Evolutionary conservation across 2,888 invertebrate genomes (phyloP).

Genomic region (Fragum whitleyi): DNA sequence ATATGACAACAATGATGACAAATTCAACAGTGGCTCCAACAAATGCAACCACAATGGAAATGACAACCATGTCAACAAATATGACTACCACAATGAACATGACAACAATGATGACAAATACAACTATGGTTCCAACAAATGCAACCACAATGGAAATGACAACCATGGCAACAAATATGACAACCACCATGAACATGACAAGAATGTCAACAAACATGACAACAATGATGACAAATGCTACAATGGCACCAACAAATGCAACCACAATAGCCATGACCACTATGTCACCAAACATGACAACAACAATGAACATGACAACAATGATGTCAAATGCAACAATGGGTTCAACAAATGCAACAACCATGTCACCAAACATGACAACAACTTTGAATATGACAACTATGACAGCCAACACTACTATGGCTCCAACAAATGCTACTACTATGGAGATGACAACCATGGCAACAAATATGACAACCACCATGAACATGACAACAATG

Average conservation of each 20-base stretch:
- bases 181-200: not conserved
- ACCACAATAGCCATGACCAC: not conserved
- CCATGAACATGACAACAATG: not conserved
- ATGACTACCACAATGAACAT: not conserved
- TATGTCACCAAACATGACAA: not conserved
- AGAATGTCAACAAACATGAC: not conserved
- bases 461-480: not conserved
- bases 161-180: not conserved
- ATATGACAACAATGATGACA: not conserved
- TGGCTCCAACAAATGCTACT: not conserved
- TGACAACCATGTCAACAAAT: not conserved
- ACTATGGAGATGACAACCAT: not conserved
- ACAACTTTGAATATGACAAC: slow-evolving; percentile 11
- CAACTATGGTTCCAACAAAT: not conserved
- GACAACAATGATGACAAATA: not conserved
- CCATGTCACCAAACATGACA: not conserved
- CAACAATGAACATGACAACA: not conserved
- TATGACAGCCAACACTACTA: not conserved
- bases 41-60: not conserved
- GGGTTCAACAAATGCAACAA: not conserved
- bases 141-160: not conserved
- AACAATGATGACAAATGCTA: not conserved
- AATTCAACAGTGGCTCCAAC: not conserved
- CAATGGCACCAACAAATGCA: slow-evolving; percentile 4
- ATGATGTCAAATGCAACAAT: not conserved